Conservation (phyloP, 2,113 vertebrate genomes). For the Rhinolophus sinicus region DNA sequence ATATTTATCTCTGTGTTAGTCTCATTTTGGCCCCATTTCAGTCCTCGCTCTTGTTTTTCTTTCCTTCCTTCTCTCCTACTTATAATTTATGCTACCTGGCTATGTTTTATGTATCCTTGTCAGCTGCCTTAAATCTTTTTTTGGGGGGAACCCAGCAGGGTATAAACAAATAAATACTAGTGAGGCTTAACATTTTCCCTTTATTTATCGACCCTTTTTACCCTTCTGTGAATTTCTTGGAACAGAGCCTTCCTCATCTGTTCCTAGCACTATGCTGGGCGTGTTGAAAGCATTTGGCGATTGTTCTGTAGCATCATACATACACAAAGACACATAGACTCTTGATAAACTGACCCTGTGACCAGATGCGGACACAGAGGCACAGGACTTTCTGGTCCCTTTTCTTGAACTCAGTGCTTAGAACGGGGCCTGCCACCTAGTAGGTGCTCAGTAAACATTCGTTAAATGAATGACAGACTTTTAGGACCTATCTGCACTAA, state of each 20-base stretch:
- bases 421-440: neutral
- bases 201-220: neutral
- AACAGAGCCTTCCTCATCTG: neutral
- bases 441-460: neutral
- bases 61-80: neutral
- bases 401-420: neutral
- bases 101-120: neutral
- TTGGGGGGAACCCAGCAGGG: neutral
- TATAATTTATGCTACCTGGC: neutral
- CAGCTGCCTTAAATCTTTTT: constrained; percentile 42
- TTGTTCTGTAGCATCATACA: neutral
- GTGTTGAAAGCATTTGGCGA: neutral
- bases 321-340: neutral
- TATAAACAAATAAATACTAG: constrained; percentile 52
- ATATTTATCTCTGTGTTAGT: neutral
- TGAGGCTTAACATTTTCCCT: neutral
- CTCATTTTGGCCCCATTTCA: constrained; percentile 4
- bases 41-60: neutral
- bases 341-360: neutral
- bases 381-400: neutral
- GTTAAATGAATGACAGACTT: neutral
- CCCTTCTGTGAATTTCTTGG: neutral
- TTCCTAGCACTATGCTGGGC: neutral
- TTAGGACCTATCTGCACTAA: neutral
- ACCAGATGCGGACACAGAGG: neutral